phyloP scores from a whole-genome alignment of 2,113 vertebrate genomes.

The Climacteris rufus region DNA sequence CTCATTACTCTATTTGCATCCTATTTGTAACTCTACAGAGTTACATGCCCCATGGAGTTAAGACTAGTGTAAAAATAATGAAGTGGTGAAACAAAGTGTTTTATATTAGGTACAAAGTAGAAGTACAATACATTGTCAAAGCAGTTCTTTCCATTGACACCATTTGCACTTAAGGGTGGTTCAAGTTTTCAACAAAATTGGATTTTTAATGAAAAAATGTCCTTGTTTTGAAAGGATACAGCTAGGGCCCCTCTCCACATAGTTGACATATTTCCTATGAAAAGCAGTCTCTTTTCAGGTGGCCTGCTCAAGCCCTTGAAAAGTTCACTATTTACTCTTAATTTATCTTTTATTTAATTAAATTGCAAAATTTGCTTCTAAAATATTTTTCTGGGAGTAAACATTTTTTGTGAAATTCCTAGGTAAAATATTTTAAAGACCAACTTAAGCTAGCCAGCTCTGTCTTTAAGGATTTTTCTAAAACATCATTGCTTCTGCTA shows the following conservation, averaged over 20 bases:
- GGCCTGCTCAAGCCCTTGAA: not conserved
- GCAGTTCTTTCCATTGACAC: not conserved
- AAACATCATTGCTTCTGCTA: not conserved
- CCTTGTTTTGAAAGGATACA: not conserved
- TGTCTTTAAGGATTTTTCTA: not conserved
- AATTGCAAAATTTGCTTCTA: not conserved
- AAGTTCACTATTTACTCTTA: not conserved
- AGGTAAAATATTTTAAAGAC: not conserved
- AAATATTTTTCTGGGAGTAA: not conserved
- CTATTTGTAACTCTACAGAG: not conserved
- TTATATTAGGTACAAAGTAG: not conserved
- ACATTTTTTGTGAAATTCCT: not conserved
- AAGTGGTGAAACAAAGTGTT: not conserved
- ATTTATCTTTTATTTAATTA: not conserved
- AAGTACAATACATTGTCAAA: not conserved
- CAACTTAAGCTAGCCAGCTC: not conserved
- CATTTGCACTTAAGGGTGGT: not conserved
- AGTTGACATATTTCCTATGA: not conserved
- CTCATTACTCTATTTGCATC: not conserved
- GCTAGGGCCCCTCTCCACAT: not conserved
- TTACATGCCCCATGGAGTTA: not conserved
- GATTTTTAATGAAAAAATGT: not conserved
- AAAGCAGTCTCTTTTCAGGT: not conserved
- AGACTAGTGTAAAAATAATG: not conserved
- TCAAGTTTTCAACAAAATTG: not conserved